Percentiles rank a stretch among this genome's conserved stretches.
phyloP scores from a whole-genome alignment of 2,113 vertebrate genomes.

The Leiothrix lutea region DNA sequence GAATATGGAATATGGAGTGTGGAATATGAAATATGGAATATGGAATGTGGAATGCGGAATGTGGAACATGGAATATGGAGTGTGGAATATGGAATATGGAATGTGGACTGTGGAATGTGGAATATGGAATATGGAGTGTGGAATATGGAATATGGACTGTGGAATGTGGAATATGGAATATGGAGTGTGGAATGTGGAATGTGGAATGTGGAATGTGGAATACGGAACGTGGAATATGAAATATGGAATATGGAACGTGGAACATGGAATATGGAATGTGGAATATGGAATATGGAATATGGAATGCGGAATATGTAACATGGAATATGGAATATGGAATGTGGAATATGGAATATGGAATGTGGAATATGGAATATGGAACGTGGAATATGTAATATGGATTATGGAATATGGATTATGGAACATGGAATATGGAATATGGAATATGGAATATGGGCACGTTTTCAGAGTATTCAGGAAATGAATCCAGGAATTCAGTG shows the following conservation, averaged over 20 bases:
- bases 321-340: background rate
- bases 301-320: background rate
- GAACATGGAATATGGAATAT: background rate
- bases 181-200: background rate
- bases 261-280: background rate
- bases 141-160: too few relatives aligned
- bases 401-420: background rate
- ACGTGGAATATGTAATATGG: background rate
- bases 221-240: background rate
- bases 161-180: background rate
- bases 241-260: background rate
- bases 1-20: background rate
- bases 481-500: background rate
- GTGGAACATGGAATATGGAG: too few relatives aligned
- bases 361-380: background rate
- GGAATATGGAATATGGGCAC: background rate
- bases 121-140: background rate
- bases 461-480: background rate
- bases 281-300: background rate
- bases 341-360: background rate
- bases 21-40: background rate
- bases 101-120: background rate
- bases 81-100: background rate
- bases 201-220: background rate
- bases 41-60: background rate